A percentile compares a stretch with the other conserved stretches of the same genome.
Conservation (phyloP, 2,888 invertebrate species). For the Caenorhabditis doughertyi region DNA sequence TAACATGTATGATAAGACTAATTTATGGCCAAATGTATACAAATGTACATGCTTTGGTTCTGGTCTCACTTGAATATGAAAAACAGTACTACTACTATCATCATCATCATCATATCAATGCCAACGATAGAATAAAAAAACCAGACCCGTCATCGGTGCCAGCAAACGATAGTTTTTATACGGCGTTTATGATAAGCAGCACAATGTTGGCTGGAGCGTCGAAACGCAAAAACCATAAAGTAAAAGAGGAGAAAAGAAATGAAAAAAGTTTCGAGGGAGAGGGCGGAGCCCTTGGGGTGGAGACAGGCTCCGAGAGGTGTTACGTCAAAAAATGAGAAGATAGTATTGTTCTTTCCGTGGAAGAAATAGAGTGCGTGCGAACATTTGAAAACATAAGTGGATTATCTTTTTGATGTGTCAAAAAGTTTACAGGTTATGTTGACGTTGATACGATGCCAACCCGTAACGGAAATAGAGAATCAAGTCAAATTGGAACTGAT, state of each 20-base stretch:
- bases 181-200: slow-evolving; percentile 26
- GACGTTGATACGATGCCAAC: slow-evolving; percentile 1
- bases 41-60: slow-evolving; percentile 13
- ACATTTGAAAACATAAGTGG: slow-evolving; percentile 51
- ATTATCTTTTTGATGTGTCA: slow-evolving; percentile 35
- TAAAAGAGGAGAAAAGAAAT: slow-evolving; percentile 31
- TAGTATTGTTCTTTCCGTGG: slow-evolving; percentile 24
- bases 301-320: slow-evolving; percentile 6
- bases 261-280: slow-evolving; percentile 24
- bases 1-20: slow-evolving; percentile 37
- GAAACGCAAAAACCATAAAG: slow-evolving; percentile 63
- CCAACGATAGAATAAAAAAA: slow-evolving; percentile 35
- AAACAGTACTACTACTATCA: slow-evolving; percentile 43
- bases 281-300: slow-evolving; percentile 7
- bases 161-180: slow-evolving; percentile 47
- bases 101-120: slow-evolving; percentile 16
- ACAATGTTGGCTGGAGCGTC: slow-evolving; percentile 36
- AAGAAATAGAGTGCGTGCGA: slow-evolving; percentile 15
- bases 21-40: slow-evolving; percentile 46
- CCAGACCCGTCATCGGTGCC: slow-evolving; percentile 45
- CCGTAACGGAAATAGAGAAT: neutral
- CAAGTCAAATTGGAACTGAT: neutral
- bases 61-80: slow-evolving; percentile 36
- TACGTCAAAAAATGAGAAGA: slow-evolving; percentile 26
- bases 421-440: slow-evolving; percentile 13